Base-by-base conservation (phyloP, 2,797 vertebrate species). In the Anabacerthia variegaticeps region DNA sequence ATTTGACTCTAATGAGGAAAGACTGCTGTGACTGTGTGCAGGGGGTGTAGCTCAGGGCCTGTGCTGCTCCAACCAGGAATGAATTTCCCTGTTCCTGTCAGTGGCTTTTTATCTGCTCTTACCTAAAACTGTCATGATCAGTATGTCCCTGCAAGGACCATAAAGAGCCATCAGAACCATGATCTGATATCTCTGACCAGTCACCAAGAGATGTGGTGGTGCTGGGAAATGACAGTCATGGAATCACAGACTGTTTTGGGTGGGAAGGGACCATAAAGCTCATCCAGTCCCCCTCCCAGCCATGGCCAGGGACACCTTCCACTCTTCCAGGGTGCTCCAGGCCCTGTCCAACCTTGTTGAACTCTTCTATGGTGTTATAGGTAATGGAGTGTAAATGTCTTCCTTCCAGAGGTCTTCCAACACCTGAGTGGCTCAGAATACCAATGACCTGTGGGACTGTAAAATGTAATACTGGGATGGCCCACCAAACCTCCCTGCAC, bases 181-280 rank as follows among this genome's bases (percentile, higher is more conserved):
- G 82, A 10, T 5, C 66, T 56, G 54, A 32, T 59, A 49, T 61
- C 63, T 46, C 66, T 21, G 37, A 4, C 30, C 19, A 5, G 36
- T 9, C 49, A 44, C 28, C 7, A 6, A 3, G 43, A 32, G 19
- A 36, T 12, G 54, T 54, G 68, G 24, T 39, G 61, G 3, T 44
- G 34, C 23, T 41, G 65, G 37, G 30, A n/a, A n/a, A 14, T 3
- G 1, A 3, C 6, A 44, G 43, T 17, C 15, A 7, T 24, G 43
- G 74, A 15, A 28, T 6, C 10, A 15, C 7, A 8, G 56, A 37
- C 36, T 37, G 36, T 2, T 43, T 27, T 23, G 65, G 73, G 9
- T 10, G 3, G 49, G 49, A 21, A 49, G 22, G 66, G 36, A 14
- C 5, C 5, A n/a, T 0, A 17, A n/a, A 69, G 0, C 8, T 6